Evolutionary conservation across 1,140 invertebrate species (phyloP).

Genomic region (Micrasema longulum): DNA sequence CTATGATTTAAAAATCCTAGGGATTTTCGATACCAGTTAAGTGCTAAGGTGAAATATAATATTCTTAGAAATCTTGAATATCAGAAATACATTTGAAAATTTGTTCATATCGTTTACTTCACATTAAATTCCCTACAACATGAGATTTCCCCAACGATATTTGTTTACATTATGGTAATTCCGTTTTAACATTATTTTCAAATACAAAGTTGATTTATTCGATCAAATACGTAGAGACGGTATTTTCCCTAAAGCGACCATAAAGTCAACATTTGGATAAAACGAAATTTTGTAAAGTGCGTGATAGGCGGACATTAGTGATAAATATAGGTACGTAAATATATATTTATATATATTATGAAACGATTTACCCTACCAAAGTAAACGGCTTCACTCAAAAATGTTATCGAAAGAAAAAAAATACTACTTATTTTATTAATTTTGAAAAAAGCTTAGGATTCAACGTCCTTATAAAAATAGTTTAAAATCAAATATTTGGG

Average conservation of each 20-base stretch:
- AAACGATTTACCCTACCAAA: too few relatives aligned
- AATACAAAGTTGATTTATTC: constrained; percentile 31
- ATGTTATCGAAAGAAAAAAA: too few relatives aligned
- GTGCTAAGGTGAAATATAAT: too few relatives aligned
- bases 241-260: constrained; percentile 27
- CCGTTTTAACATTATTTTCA: constrained; percentile 30
- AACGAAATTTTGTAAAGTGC: constrained; percentile 32
- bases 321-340: too few relatives aligned
- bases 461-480: too few relatives aligned
- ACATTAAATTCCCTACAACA: constrained; percentile 17
- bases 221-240: constrained; percentile 9
- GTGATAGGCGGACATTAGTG: constrained; percentile 42
- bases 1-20: too few relatives aligned
- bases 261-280: constrained; percentile 33
- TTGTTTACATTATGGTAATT: constrained; percentile 20
- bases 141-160: background rate
- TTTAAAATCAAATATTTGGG: too few relatives aligned
- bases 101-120: constrained; percentile 22
- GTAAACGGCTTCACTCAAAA: too few relatives aligned
- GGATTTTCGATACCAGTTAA: too few relatives aligned
- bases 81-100: constrained; percentile 1
- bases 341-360: too few relatives aligned
- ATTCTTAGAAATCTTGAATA: constrained; percentile 9
- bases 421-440: too few relatives aligned
- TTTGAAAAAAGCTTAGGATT: too few relatives aligned